Base-by-base conservation (phyloP, 2,888 invertebrate species). In the Netelia melanura region DNA sequence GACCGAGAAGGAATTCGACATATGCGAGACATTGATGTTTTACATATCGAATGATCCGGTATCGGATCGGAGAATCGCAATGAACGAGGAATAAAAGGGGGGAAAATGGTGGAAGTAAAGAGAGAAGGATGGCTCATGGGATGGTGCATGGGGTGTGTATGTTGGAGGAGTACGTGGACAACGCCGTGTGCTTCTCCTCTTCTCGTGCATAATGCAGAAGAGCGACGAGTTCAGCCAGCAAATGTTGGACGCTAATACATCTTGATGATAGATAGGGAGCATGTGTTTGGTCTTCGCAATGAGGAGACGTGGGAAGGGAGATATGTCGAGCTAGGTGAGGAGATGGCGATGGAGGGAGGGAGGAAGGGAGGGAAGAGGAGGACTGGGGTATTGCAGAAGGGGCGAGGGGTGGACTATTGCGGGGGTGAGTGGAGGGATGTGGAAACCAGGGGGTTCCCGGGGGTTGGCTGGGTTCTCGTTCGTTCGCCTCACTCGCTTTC, bases 251-350 rank as follows among this genome's bases (percentile, higher is more conserved):
- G 93, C 92, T 93, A 93, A 93, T 93, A 93, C 91, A 93, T 93
- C 93, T 92, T 91, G 93, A 93, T 93, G 93, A 93, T 93, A 92
- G 93, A 93, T 93, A 93, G 93, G 91, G 91, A 91, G 92, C 93
- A 91, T 93, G 93, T 91, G 92, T 93, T 93, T 91, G 91, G 92
- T 93, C 92, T 93, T 91, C 90, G 91, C 92, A 92, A 92, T 92
- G 92, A 92, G 91, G 89, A 89, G 87, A 87, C 88, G 89, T 89
- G 89, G 90, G 89, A 90, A 86, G 85, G 85, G 85, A 64, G 72
- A 86, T 83, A 83, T 87, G 89, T 81, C 86, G 88, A 88, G 89
- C 83, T 78, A 72, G 89, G 88, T 89, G 88, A 86, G 87, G 87
- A 78, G 71, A 80, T 81, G 81, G 72, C 56, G 72, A 82, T 21